Percentiles rank a stretch among this genome's conserved stretches.
These are phyloP conservation scores for Orchesellides sinensis DNA, from an alignment of 2,888 invertebrate species.

Conservation along the genomic window DNA sequence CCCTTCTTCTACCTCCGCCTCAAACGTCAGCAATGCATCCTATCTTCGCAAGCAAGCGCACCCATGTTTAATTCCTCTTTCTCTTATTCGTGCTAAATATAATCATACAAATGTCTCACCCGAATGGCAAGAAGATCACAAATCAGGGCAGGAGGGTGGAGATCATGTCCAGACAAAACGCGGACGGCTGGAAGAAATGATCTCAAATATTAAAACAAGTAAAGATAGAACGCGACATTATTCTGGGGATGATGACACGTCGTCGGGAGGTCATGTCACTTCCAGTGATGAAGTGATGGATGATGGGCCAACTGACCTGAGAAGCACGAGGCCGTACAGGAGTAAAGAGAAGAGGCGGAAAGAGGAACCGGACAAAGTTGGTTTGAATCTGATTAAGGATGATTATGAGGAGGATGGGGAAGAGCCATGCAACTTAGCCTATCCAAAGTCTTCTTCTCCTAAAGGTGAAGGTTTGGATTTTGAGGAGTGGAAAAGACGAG, in stretches of 20 bases:
- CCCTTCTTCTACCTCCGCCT: conserved; percentile 33
- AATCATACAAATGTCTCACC: conserved; percentile 64
- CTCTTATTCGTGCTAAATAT: conserved; percentile 73
- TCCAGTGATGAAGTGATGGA: conserved; percentile 74
- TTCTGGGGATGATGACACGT: conserved; percentile 74
- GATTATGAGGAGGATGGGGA: conserved; percentile 62
- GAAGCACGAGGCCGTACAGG: conserved; percentile 47
- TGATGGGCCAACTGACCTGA: conserved; percentile 70
- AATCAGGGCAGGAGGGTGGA: conserved; percentile 38
- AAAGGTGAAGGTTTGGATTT: conserved; percentile 52
- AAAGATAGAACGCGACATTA: conserved; percentile 69
- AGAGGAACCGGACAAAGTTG: conserved; percentile 43
- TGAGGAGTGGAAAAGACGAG: conserved; percentile 60
- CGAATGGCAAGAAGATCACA: conserved; percentile 59
- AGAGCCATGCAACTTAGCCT: conserved; percentile 72
- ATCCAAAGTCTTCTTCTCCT: conserved; percentile 60
- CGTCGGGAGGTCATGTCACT: conserved; percentile 73
- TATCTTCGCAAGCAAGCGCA: conserved; percentile 66
- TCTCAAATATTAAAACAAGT: conserved; percentile 73
- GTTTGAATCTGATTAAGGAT: conserved; percentile 55
- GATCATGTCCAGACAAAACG: conserved; percentile 72
- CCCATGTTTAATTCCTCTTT: conserved; percentile 73
- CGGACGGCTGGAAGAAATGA: conserved; percentile 75
- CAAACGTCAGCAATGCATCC: conserved; percentile 2
- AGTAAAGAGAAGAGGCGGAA: conserved; percentile 36